Base-by-base conservation (phyloP, 2,888 invertebrate genomes). In the Protodeltote pygarga region DNA sequence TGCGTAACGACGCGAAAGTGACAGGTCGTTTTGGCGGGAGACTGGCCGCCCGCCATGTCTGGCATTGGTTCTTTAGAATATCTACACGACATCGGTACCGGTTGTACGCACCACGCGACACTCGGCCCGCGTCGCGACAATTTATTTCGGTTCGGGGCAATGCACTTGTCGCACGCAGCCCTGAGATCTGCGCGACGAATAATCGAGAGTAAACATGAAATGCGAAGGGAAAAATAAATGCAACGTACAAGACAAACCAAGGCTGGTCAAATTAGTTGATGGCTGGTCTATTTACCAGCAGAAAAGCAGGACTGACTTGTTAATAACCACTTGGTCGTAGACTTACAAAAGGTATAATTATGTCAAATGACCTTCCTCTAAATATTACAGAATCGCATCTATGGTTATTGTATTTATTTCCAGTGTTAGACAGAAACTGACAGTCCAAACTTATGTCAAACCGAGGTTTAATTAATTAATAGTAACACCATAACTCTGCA, bases 111-210 rank as follows among this genome's bases (percentile, higher is more conserved):
- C 78, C 77, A 79, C 83, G 77, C 81, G 77, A 77, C 75, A 54
- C 57, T 50, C 71, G 65, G 73, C 73, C 75, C 77, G 81, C 81
- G 84, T 79, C 87, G 87, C 89, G 89, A 89, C 90, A 89, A 87
- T 90, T 91, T 92, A 92, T 92, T 92, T 92, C 81, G 87, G 92
- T 90, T 75, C 87, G 86, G 90, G 90, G 89, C 90, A 91, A 89
- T 89, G 91, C 90, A 91, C 91, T 89, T 82, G 79, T 73, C 65
- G 77, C 82, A 80, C 79, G 82, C 84, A 89, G 88, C 87, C 86
- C 87, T 86, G 86, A 87, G 84, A 83, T 81, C 83, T 77, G 79
- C 77, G 77, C 77, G 79, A 72, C 75, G 79, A 80, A 82, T 73
- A 81, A 81, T 81, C 77, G 81, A 82, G 82, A 83, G 86, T 87